A percentile compares a stretch with the other conserved stretches of the same genome.
Conservation (phyloP, 2,888 invertebrate genomes). For the Spilarctia lutea region DNA sequence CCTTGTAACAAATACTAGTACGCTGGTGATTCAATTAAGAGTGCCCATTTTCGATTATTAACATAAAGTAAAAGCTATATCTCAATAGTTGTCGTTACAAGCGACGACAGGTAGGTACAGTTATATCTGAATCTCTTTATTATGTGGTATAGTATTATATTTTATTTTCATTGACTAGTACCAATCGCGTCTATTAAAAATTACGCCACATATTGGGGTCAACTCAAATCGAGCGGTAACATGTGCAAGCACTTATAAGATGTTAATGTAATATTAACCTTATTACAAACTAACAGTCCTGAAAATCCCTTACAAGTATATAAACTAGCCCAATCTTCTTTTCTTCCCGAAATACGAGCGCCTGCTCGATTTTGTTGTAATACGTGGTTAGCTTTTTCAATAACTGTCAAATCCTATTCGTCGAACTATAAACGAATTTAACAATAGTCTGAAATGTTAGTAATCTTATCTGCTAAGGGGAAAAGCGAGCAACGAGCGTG, state of each 20-base stretch:
- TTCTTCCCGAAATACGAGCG: not conserved
- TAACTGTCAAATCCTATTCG: not conserved
- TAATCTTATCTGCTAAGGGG: too few species aligned
- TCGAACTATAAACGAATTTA: not conserved
- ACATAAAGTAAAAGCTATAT: constrained; percentile 50
- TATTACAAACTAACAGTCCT: not conserved
- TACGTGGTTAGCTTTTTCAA: not conserved
- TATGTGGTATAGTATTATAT: not conserved
- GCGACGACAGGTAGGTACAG: not conserved
- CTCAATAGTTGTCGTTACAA: not conserved
- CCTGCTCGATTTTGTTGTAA: not conserved
- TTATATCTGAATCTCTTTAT: not conserved
- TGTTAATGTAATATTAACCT: not conserved
- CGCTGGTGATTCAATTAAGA: constrained; percentile 69
- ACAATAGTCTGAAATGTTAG: too few species aligned
- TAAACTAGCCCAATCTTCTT: not conserved
- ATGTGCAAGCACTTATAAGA: not conserved
- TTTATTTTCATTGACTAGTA: too few species aligned
- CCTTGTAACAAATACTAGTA: constrained; percentile 73
- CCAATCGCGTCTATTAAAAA: not conserved
- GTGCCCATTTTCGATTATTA: constrained; percentile 57
- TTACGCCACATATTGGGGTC: not conserved
- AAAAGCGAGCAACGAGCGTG: too few species aligned
- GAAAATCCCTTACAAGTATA: not conserved
- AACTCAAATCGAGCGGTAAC: not conserved